phyloP scores from a whole-genome alignment of 2,797 vertebrate species.

The Clarias pachynema region DNA sequence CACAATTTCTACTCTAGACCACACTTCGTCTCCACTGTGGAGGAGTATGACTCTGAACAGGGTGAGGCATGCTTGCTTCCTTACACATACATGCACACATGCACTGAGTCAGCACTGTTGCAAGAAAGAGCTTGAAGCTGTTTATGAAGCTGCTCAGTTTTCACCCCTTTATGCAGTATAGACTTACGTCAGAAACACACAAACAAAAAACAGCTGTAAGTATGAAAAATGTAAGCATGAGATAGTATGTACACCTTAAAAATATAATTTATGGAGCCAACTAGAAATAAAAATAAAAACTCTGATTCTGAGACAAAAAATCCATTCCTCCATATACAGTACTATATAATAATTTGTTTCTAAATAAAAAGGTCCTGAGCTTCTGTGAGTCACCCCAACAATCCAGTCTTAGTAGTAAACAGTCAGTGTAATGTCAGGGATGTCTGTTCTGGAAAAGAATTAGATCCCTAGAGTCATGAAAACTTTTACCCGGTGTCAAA shows the following conservation, averaged over 20 bases:
- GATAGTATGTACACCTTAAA: constrained; percentile 3
- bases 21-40: constrained; percentile 96
- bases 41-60: constrained; percentile 90
- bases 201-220: not conserved
- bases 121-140: constrained; percentile 1
- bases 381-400: not conserved
- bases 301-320: not conserved
- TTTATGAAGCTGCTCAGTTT: constrained; percentile 21
- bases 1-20: constrained; percentile 99
- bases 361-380: not conserved
- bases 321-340: not conserved
- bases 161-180: not conserved
- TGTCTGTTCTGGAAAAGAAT: not conserved
- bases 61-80: constrained; percentile 73
- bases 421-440: not conserved
- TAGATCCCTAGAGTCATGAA: not conserved
- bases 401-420: not conserved
- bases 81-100: constrained; percentile 11
- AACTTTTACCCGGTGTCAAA: not conserved
- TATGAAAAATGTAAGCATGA: not conserved
- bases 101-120: constrained; percentile 4
- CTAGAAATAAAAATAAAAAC: not conserved
- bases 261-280: constrained; percentile 2
- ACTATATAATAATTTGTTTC: not conserved
- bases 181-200: not conserved